Conservation (phyloP, 2,113 vertebrate species). For the Kryptolebias marmoratus region DNA sequence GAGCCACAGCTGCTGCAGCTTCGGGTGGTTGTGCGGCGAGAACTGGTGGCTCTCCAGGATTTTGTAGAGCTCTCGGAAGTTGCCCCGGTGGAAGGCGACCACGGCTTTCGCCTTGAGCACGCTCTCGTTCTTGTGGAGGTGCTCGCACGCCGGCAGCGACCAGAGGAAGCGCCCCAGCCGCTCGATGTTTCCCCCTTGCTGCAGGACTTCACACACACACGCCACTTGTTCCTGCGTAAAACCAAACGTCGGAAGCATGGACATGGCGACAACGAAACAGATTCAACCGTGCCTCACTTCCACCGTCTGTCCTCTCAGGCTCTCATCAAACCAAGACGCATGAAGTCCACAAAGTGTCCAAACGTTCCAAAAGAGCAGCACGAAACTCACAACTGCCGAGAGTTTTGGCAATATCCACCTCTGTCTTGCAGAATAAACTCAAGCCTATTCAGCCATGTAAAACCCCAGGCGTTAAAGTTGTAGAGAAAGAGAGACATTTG, state of each 20-base stretch:
- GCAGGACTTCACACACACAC: conserved; percentile 92
- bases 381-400: conserved; percentile 35
- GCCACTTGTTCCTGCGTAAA: conserved; percentile 95
- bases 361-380: conserved; percentile 33
- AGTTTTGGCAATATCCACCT: conserved; percentile 64
- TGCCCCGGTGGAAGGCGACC: conserved; percentile 90
- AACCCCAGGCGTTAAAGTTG: conserved; percentile 67
- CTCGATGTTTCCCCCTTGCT: conserved; percentile 93
- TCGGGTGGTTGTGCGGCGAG: conserved; percentile 91
- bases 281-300: conserved; percentile 64
- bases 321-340: conserved; percentile 67
- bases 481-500: conserved; percentile 69
- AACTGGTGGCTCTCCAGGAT: conserved; percentile 93
- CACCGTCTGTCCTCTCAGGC: conserved; percentile 61
- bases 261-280: conserved; percentile 82
- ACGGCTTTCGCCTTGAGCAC: conserved; percentile 93
- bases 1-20: conserved; percentile 92
- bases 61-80: conserved; percentile 93
- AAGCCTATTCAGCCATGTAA: conserved; percentile 72
- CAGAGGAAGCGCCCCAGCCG: conserved; percentile 91
- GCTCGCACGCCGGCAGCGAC: conserved; percentile 91
- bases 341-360: conserved; percentile 68
- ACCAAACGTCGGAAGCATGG: conserved; percentile 94
- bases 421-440: conserved; percentile 51
- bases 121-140: conserved; percentile 93